A percentile compares a stretch with the other conserved stretches of the same genome.
Evolutionary conservation across 2,113 vertebrate species (phyloP).

Genomic region (Mobula birostris): DNA sequence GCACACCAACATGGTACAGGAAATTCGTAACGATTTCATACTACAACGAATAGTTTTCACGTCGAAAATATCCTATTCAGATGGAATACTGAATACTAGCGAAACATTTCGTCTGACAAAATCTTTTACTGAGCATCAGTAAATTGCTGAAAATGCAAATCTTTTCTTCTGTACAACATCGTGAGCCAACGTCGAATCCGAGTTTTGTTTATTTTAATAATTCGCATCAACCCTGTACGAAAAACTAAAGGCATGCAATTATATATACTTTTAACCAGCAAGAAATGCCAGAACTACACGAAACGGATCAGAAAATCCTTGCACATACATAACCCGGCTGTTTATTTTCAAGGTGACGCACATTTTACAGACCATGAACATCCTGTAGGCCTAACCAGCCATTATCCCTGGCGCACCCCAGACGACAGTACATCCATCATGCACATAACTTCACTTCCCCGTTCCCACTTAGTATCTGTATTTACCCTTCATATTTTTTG

Average conservation of each 20-base stretch:
- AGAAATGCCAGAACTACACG: background rate
- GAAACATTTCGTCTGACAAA: background rate
- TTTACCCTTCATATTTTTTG: constrained; percentile 17
- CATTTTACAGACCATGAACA: background rate
- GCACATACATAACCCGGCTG: background rate
- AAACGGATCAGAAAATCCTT: background rate
- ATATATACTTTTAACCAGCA: background rate
- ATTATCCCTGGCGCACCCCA: background rate
- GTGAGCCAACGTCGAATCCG: background rate
- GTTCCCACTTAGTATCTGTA: background rate
- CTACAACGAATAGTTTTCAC: background rate
- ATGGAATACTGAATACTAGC: background rate
- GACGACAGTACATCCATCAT: background rate
- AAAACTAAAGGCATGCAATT: background rate
- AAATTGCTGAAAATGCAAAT: background rate
- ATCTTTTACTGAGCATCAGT: background rate
- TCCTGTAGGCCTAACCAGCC: background rate
- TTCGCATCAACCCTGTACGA: background rate
- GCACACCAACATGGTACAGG: background rate
- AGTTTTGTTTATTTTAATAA: background rate
- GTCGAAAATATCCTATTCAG: background rate
- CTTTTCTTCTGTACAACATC: background rate
- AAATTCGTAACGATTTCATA: too few species aligned
- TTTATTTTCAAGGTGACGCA: background rate
- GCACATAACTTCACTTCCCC: background rate